Conservation (phyloP, 1,140 invertebrate genomes). For the Euura lappo region DNA sequence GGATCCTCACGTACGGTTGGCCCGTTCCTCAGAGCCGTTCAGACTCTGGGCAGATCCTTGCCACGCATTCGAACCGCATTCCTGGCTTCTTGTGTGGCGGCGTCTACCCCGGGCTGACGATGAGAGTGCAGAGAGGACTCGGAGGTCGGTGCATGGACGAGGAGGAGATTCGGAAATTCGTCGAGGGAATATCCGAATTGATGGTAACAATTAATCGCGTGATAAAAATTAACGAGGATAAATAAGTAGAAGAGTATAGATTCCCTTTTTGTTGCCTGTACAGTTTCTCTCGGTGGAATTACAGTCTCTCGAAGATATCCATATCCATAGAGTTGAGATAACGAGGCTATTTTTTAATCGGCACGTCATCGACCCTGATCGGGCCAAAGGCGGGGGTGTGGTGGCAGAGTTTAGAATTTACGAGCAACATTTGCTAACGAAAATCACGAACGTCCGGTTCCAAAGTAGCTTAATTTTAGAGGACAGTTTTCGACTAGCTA, state of each 20-base stretch:
- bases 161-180: not conserved
- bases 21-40: not conserved
- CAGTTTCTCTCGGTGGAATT: too few species aligned
- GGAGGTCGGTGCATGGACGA: not conserved
- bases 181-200: too few species aligned
- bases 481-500: too few species aligned
- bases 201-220: too few species aligned
- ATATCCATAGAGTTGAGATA: too few species aligned
- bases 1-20: too few species aligned
- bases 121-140: not conserved
- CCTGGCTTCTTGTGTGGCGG: constrained; percentile 6
- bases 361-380: not conserved
- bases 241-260: too few species aligned
- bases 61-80: constrained; percentile 4
- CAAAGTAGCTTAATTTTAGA: not conserved
- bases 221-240: too few species aligned
- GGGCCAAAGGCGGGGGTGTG: not conserved
- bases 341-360: not conserved
- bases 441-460: not conserved
- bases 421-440: not conserved
- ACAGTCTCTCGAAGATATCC: too few species aligned
- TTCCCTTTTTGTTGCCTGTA: too few species aligned
- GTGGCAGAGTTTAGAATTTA: not conserved
- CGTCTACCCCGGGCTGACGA: not conserved
- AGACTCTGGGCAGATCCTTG: not conserved